Conservation (phyloP, 2,113 vertebrate genomes). For the Bos taurus region DNA sequence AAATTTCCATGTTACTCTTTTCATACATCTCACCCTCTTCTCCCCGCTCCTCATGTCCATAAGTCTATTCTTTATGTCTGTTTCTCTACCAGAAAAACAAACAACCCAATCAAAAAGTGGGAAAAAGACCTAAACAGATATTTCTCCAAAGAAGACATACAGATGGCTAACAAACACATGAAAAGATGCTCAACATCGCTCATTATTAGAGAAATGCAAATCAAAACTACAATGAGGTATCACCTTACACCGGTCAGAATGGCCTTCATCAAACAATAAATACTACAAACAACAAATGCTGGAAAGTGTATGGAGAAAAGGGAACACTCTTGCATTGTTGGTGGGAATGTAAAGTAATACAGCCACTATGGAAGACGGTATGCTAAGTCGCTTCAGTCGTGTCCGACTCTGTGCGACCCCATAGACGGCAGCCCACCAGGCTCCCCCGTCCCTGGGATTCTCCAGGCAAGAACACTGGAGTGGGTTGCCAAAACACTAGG, state of each 20-base stretch:
- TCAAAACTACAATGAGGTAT: background rate
- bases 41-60: background rate
- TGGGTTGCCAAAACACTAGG: background rate
- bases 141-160: background rate
- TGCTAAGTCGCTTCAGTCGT: background rate
- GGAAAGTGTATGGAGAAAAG: background rate
- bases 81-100: background rate
- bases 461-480: no score
- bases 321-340: background rate
- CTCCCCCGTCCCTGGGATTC: no score
- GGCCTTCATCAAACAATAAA: background rate
- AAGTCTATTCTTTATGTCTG: background rate
- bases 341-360: background rate
- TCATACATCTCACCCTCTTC: background rate
- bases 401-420: no score
- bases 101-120: background rate
- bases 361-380: background rate
- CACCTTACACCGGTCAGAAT: background rate
- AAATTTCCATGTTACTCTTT: background rate
- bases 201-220: background rate
- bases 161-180: background rate
- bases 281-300: background rate
- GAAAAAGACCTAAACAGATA: background rate
- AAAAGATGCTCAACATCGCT: background rate
- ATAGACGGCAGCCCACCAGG: no score